phyloP scores from a whole-genome alignment of 2,113 vertebrate genomes.

The Physeter macrocephalus region DNA sequence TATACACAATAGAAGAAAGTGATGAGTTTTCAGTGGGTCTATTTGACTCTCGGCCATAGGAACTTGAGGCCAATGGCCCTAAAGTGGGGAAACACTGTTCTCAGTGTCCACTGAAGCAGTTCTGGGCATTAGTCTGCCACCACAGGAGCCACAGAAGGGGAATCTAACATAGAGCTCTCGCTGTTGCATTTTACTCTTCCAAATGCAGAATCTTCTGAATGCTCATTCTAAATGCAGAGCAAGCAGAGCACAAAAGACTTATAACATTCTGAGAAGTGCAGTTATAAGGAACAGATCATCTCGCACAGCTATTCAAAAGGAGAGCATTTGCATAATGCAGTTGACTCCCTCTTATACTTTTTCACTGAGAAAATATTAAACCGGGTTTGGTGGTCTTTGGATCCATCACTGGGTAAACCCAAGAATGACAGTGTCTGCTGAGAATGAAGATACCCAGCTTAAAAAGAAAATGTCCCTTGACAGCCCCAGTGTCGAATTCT shows the following conservation, averaged over 20 bases:
- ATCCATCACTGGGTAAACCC: no score
- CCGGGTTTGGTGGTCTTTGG: neutral
- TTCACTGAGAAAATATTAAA: neutral
- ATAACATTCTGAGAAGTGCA: neutral
- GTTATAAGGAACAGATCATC: neutral
- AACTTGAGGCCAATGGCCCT: neutral
- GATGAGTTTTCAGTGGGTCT: neutral
- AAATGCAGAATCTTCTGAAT: neutral
- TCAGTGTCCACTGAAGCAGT: neutral
- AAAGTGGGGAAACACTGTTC: neutral
- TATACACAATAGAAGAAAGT: neutral
- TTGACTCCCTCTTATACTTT: neutral
- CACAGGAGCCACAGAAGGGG: neutral
- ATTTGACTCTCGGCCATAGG: neutral
- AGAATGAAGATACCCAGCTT: neutral
- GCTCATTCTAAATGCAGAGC: neutral
- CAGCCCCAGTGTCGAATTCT: neutral
- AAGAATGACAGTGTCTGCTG: neutral
- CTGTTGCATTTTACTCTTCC: neutral
- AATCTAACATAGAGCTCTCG: neutral
- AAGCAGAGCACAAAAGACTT: constrained; percentile 1
- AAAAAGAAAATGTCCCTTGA: rapidly evolving
- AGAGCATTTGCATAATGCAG: neutral
- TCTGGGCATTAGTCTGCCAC: neutral
- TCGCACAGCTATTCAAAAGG: neutral